phyloP scores from a whole-genome alignment of 2,113 vertebrate genomes.

The Mirounga angustirostris region DNA sequence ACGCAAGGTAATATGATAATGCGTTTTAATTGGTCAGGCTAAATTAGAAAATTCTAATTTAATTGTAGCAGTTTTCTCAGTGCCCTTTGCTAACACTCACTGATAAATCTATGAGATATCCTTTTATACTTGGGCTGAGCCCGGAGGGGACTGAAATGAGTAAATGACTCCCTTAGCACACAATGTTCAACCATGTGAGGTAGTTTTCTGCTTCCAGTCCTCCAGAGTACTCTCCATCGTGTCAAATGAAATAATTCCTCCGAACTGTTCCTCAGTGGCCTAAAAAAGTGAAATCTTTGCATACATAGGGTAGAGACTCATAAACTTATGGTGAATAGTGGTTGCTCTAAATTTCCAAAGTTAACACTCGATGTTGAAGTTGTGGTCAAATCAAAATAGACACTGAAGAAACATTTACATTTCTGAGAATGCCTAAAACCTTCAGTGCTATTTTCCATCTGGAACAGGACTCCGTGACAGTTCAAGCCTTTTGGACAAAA shows the following conservation, averaged over 20 bases:
- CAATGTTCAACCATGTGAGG: not conserved
- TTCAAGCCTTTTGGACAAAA: not conserved
- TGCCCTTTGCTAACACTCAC: not conserved
- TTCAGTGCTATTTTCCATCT: not conserved
- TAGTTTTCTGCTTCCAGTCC: not conserved
- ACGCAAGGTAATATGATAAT: not conserved
- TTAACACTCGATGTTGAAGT: not conserved
- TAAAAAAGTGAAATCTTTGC: not conserved
- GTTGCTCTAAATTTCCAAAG: not conserved
- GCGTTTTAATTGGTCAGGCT: not conserved
- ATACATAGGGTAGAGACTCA: not conserved
- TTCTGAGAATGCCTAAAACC: not conserved
- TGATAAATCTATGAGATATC: not conserved
- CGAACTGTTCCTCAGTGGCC: not conserved
- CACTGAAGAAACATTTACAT: not conserved
- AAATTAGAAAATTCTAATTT: constrained; percentile 38
- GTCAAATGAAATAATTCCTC: constrained; percentile 30
- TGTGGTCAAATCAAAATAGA: not conserved
- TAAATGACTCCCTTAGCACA: not conserved
- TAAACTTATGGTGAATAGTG: not conserved
- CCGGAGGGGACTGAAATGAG: not conserved
- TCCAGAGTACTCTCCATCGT: not conserved
- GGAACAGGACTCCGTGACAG: not conserved
- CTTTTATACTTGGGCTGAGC: not conserved
- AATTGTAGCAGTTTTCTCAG: not conserved